phyloP scores from a whole-genome alignment of 2,888 invertebrate species.

The Caenorhabditis imperialis region DNA sequence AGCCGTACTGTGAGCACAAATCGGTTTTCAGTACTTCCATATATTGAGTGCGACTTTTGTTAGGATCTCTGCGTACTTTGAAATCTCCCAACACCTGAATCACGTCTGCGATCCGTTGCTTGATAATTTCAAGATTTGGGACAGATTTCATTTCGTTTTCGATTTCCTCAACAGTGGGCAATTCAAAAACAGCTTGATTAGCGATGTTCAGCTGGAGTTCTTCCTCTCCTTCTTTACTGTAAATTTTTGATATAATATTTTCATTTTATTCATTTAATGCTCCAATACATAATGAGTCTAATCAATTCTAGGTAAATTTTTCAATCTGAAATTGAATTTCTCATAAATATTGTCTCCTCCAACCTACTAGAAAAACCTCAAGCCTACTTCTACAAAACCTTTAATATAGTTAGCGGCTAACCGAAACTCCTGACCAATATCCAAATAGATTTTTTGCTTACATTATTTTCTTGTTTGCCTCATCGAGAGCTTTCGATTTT shows the following conservation, averaged over 20 bases:
- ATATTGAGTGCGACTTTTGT: constrained; percentile 67
- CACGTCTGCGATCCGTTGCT: constrained; percentile 73
- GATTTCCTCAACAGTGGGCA: constrained; percentile 73
- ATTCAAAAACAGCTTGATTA: constrained; percentile 59
- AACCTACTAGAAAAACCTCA: too few species aligned
- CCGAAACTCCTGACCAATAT: too few species aligned
- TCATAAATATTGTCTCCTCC: too few species aligned
- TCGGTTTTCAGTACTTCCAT: constrained; percentile 82
- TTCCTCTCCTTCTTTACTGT: constrained; percentile 67
- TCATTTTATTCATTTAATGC: too few species aligned
- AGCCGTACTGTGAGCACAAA: constrained; percentile 93
- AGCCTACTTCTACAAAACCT: too few species aligned
- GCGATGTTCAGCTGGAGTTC: constrained; percentile 73
- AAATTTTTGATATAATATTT: neutral
- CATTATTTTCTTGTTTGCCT: constrained; percentile 37
- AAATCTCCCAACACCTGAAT: constrained; percentile 75
- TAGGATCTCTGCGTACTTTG: constrained; percentile 66
- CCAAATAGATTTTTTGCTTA: neutral
- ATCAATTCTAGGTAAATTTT: too few species aligned
- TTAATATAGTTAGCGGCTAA: too few species aligned
- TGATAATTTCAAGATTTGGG: constrained; percentile 69
- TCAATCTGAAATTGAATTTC: too few species aligned
- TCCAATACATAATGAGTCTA: too few species aligned
- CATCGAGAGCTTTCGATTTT: constrained; percentile 61
- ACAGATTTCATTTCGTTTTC: constrained; percentile 68